Percentiles rank a stretch among this genome's conserved stretches.
Conservation (phyloP, 2,113 vertebrate genomes). For the Halichoerus grypus region DNA sequence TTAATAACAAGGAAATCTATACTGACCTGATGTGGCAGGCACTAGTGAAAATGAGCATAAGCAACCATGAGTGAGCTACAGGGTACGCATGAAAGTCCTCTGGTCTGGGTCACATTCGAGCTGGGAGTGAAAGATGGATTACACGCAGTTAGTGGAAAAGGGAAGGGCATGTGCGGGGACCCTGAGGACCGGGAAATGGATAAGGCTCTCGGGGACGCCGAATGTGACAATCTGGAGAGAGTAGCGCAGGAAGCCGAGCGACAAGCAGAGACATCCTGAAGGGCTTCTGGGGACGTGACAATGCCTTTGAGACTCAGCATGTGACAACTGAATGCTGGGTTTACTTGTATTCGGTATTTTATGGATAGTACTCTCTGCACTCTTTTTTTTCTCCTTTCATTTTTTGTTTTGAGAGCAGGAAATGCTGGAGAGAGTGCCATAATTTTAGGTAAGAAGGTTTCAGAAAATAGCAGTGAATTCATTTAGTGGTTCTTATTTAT, state of each 20-base stretch:
- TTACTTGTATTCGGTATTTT: not conserved
- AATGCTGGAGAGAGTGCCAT: not conserved
- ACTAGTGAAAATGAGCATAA: not conserved
- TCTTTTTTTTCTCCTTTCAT: not conserved
- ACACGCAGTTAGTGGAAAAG: not conserved
- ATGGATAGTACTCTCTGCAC: not conserved
- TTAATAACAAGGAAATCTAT: not conserved
- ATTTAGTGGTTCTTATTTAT: not conserved
- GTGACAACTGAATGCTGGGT: not conserved
- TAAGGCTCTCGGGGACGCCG: fast-evolving
- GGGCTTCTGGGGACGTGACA: not conserved
- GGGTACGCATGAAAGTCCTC: not conserved
- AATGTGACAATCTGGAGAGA: not conserved
- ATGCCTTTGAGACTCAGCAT: not conserved
- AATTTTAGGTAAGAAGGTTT: not conserved
- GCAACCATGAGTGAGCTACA: not conserved
- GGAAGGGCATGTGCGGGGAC: not conserved
- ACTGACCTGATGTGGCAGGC: not conserved
- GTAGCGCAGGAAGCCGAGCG: not conserved
- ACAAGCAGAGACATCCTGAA: fast-evolving
- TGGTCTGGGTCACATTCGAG: not conserved
- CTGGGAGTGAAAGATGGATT: not conserved
- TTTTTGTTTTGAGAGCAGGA: not conserved
- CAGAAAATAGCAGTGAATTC: not conserved
- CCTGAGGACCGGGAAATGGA: not conserved